phyloP scores from a whole-genome alignment of 2,888 invertebrate genomes.

The Cylloceria caligata region DNA sequence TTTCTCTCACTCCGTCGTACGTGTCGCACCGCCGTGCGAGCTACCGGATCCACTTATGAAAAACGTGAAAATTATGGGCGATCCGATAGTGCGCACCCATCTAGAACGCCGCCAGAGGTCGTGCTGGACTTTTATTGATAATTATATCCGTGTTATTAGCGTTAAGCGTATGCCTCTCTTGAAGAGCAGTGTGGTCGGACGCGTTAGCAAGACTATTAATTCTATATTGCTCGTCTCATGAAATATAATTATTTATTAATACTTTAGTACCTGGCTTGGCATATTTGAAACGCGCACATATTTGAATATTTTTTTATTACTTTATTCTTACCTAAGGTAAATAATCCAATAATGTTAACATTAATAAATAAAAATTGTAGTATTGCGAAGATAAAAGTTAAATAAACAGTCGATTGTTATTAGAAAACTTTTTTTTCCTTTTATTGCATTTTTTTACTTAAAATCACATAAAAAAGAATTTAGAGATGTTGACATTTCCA shows the following conservation, averaged over 20 bases:
- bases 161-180: slow-evolving; percentile 14
- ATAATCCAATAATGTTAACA: too few relatives aligned
- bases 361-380: too few relatives aligned
- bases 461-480: too few relatives aligned
- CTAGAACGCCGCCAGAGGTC: slow-evolving; percentile 25
- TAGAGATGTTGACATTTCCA: too few relatives aligned
- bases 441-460: too few relatives aligned
- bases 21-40: slow-evolving; percentile 16
- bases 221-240: background rate
- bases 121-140: slow-evolving; percentile 58
- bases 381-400: too few relatives aligned
- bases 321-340: too few relatives aligned
- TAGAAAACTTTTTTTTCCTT: too few relatives aligned
- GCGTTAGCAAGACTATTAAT: slow-evolving; percentile 4
- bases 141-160: slow-evolving; percentile 63
- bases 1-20: slow-evolving; percentile 8
- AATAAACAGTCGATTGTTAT: too few relatives aligned
- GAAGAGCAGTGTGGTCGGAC: background rate
- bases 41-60: slow-evolving; percentile 59
- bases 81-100: slow-evolving; percentile 58
- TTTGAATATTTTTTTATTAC: too few relatives aligned
- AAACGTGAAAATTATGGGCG: slow-evolving; percentile 64
- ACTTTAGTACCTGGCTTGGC: too few relatives aligned
- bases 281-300: too few relatives aligned
- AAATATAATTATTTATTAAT: background rate